Conservation (phyloP, 1,140 invertebrate genomes). For the Andricus grossulariae region DNA sequence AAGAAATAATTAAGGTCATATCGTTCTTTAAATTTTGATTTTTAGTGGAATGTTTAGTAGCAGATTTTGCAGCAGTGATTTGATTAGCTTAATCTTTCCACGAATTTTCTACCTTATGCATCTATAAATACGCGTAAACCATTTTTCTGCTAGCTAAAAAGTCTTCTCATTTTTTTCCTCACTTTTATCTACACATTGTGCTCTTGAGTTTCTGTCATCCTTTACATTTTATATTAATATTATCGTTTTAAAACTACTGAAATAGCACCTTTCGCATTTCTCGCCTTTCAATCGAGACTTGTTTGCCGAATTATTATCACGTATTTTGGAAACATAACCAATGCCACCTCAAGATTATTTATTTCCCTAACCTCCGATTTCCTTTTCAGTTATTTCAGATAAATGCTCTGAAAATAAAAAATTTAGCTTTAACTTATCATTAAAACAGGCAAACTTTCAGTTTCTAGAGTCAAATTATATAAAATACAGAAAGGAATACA, state of each 20-base stretch:
- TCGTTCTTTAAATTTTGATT: background rate
- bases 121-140: background rate
- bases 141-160: constrained; percentile 18
- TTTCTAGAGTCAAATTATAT: no score
- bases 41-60: background rate
- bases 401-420: background rate
- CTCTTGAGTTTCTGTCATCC: background rate
- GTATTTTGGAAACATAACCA: background rate
- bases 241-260: background rate
- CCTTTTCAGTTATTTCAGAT: background rate
- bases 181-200: background rate
- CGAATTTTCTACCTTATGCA: background rate
- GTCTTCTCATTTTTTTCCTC: background rate
- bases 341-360: background rate
- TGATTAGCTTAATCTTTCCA: constrained; percentile 3
- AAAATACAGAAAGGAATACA: no score
- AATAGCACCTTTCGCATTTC: background rate
- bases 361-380: background rate
- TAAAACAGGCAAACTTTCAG: no score
- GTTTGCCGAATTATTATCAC: background rate
- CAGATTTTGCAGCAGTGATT: constrained; percentile 12
- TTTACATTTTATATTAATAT: background rate
- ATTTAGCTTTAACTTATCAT: no score
- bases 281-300: background rate
- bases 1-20: background rate